Percentiles rank a stretch among this genome's conserved stretches.
phyloP scores from a whole-genome alignment of 2,888 invertebrate species.

The Blera fallax region DNA sequence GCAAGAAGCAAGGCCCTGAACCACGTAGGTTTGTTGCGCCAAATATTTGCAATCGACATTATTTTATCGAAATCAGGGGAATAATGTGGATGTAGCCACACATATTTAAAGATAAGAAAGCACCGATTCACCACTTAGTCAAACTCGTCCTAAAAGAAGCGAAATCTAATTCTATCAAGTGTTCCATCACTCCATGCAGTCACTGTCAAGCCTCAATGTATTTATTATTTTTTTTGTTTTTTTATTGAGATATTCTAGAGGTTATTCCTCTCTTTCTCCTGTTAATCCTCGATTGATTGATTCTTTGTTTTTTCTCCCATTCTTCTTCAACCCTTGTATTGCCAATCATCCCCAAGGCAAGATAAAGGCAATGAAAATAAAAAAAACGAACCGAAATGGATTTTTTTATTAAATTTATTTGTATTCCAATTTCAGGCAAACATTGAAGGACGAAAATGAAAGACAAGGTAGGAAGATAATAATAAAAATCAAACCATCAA shows the following conservation, averaged over 20 bases:
- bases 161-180: too few relatives aligned
- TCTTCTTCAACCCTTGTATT: background rate
- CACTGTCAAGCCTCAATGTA: background rate
- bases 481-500: slow-evolving; percentile 36
- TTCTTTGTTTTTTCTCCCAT: background rate
- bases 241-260: background rate
- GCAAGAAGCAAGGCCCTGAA: too few relatives aligned
- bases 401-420: slow-evolving; percentile 41
- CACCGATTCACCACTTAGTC: too few relatives aligned
- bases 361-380: background rate
- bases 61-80: too few relatives aligned
- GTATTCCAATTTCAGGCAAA: background rate
- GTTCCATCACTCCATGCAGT: background rate
- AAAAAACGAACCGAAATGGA: slow-evolving; percentile 6
- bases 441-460: background rate
- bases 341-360: background rate
- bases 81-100: too few relatives aligned
- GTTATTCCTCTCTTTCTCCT: background rate
- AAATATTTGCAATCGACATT: too few relatives aligned
- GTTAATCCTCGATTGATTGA: slow-evolving; percentile 36
- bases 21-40: too few relatives aligned
- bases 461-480: background rate
- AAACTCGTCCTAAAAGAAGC: too few relatives aligned
- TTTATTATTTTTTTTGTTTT: background rate
- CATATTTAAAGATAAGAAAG: too few relatives aligned